Evolutionary conservation across 1,140 invertebrate species (phyloP).

Genomic region (Limonius californicus): DNA sequence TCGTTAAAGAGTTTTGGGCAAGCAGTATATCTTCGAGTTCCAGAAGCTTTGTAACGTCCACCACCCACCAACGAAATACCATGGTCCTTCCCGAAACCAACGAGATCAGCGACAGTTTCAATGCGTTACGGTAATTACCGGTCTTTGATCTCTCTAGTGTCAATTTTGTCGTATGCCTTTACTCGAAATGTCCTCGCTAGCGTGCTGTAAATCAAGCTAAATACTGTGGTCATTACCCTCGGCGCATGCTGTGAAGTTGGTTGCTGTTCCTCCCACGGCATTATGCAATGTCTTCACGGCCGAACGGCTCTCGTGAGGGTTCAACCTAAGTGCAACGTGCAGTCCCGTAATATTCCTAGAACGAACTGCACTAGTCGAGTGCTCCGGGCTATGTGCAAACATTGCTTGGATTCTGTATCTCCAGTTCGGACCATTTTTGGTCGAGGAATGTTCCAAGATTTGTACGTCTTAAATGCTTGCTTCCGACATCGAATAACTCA

Average conservation of each 20-base stretch:
- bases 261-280: neutral
- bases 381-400: too few relatives aligned
- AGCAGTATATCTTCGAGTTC: neutral
- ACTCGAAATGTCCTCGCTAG: neutral
- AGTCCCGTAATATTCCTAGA: neutral
- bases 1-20: neutral
- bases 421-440: too few relatives aligned
- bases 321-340: neutral
- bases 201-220: neutral
- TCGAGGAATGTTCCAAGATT: too few relatives aligned
- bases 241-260: neutral
- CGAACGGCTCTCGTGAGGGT: neutral
- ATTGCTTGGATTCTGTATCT: too few relatives aligned
- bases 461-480: too few relatives aligned
- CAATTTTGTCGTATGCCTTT: neutral
- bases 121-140: slow-evolving; percentile 3
- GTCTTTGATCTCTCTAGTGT: slow-evolving; percentile 10
- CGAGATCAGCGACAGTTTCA: neutral
- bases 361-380: neutral
- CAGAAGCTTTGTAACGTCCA: neutral
- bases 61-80: neutral
- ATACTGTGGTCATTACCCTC: neutral
- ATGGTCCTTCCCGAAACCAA: neutral
- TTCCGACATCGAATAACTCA: too few relatives aligned
- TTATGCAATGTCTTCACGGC: neutral